Evolutionary conservation across 2,113 vertebrate genomes (phyloP), one percentile per base, ranked within the genome.

Genomic region (Panthera uncia): DNA sequence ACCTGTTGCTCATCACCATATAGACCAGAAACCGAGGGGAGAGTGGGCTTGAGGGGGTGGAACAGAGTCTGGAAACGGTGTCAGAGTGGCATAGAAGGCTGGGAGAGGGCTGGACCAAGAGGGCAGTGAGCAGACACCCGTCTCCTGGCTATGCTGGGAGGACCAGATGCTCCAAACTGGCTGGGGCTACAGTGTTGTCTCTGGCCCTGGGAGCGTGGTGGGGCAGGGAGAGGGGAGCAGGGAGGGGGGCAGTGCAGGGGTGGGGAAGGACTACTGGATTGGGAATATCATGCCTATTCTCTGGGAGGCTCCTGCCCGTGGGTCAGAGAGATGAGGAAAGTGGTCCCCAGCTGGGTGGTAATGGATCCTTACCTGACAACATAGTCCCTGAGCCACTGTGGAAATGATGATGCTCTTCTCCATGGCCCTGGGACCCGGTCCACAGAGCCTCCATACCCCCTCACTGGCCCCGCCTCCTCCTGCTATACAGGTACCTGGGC

Each of bases 401-500:
- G 16, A 69, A 69, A 50, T 0, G 5, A 14, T 0, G 18, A 4
- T 7, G 2, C 18, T 84, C 29, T 63, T 69, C 65, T 71, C 31
- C 3, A 8, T 6, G 81, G 45, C 68, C 65, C 15, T n/a, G 29
- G 71, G 52, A 27, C 36, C 1, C 1, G 0, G 57, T 41, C 71
- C 38, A 1, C 48, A 19, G 19, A 27, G 55, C 61, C 27, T 12
- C 36, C 4, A 1, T 6, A 11, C 31, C 80, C 9, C 68, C 29
- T 79, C 84, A 86, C 38, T 0, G 0, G 7, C 3, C 65, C 89
- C 6, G 7, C 86, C 13, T 95, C 68, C 95, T 89, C 81, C 96
- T 83, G 71, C 74, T 92, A 21, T 65, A 21, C 98, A 99, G 99
- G 95, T 99, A 99, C 96, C 96, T 99, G 94, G 99, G 99, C 83